Percentiles rank a stretch among this genome's conserved stretches.
Evolutionary conservation across 2,797 vertebrate species (phyloP).

Genomic region (Lagodon rhomboides): DNA sequence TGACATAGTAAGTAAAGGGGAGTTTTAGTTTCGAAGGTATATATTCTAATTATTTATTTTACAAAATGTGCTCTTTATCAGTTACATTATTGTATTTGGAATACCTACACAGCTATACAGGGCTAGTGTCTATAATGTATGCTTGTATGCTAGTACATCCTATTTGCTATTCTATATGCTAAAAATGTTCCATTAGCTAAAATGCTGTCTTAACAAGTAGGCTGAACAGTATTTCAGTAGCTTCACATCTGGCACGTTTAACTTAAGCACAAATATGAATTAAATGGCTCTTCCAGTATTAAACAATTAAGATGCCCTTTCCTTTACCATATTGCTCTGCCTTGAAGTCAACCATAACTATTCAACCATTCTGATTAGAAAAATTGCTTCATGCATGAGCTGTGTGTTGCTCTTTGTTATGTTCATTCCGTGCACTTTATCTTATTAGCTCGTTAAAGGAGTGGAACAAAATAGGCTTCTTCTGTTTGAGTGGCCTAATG

Average conservation of each 20-base stretch:
- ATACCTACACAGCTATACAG: background rate
- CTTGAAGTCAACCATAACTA: conserved; percentile 50
- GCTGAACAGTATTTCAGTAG: background rate
- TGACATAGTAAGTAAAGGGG: conserved; percentile 3
- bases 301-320: conserved; percentile 26
- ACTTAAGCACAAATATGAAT: conserved; percentile 1
- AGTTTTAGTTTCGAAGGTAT: background rate
- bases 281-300: conserved; percentile 10
- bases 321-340: conserved; percentile 9
- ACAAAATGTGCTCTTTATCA: background rate
- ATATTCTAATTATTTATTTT: background rate
- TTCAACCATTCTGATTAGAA: conserved; percentile 45
- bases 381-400: conserved; percentile 46
- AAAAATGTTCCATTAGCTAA: background rate
- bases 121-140: background rate
- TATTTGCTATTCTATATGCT: background rate
- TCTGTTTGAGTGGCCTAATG: conserved; percentile 61
- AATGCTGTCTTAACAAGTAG: background rate
- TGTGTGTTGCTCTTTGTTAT: conserved; percentile 51
- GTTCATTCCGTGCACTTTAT: conserved; percentile 60
- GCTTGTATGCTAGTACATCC: background rate
- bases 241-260: background rate
- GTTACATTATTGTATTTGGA: background rate
- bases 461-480: conserved; percentile 65
- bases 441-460: conserved; percentile 67